phyloP scores from a whole-genome alignment of 2,797 vertebrate genomes.

The Anabas testudineus region DNA sequence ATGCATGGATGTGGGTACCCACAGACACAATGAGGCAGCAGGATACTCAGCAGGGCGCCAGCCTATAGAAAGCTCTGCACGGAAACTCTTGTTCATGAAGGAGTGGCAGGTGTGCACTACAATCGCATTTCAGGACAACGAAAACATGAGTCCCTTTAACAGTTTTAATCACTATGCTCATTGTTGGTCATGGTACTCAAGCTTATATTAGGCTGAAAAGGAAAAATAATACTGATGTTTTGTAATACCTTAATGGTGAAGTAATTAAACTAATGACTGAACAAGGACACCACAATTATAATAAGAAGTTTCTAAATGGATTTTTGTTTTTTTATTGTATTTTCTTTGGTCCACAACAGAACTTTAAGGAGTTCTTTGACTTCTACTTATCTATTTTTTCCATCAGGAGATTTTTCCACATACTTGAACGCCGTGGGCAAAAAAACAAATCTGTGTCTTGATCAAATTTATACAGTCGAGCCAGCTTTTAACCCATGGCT shows the following conservation, averaged over 20 bases:
- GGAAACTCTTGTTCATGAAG: slow-evolving; percentile 22
- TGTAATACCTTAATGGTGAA: not conserved
- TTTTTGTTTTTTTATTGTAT: not conserved
- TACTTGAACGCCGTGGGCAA: not conserved
- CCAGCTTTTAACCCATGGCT: not conserved
- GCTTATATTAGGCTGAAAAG: not conserved
- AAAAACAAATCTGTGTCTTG: slow-evolving; percentile 4
- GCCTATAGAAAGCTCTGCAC: slow-evolving; percentile 18
- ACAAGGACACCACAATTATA: not conserved
- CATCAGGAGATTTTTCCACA: slow-evolving; percentile 1
- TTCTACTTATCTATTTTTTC: not conserved
- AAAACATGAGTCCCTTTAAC: not conserved
- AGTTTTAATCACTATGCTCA: slow-evolving; percentile 1
- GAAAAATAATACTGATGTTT: not conserved
- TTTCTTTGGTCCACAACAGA: not conserved
- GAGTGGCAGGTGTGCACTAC: slow-evolving; percentile 29
- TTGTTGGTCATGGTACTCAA: not conserved
- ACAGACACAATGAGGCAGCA: slow-evolving; percentile 12
- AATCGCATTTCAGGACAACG: slow-evolving; percentile 4
- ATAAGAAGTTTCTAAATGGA: not conserved
- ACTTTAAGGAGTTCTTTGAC: not conserved
- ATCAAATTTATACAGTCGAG: slow-evolving; percentile 11
- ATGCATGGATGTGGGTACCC: slow-evolving; percentile 7
- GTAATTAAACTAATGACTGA: not conserved
- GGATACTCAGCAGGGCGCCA: slow-evolving; percentile 28